A percentile compares a stretch with the other conserved stretches of the same genome.
phyloP scores from a whole-genome alignment of 2,797 vertebrate genomes.

The Epinephelus malabaricus region DNA sequence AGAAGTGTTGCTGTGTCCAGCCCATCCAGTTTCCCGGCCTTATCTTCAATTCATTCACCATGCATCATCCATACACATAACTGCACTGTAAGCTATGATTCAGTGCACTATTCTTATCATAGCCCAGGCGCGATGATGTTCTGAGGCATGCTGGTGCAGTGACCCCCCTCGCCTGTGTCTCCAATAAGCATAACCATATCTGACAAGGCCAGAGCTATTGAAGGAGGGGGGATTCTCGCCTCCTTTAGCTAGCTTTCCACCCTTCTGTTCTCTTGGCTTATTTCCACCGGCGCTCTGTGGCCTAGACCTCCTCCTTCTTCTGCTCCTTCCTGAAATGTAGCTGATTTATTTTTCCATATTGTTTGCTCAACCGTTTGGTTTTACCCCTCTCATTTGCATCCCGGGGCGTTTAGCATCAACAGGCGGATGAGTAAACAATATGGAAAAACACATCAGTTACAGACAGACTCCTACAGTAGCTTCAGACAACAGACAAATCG shows the following conservation, averaged over 20 bases:
- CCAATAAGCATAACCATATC: constrained; percentile 81
- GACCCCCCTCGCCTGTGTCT: constrained; percentile 75
- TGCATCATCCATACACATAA: constrained; percentile 70
- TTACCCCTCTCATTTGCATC: constrained; percentile 27
- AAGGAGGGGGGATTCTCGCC: constrained; percentile 62
- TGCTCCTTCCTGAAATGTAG: constrained; percentile 35
- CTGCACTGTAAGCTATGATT: constrained; percentile 75
- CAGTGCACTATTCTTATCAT: constrained; percentile 79
- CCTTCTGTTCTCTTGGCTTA: constrained; percentile 68
- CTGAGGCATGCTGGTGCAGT: constrained; percentile 78
- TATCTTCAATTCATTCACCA: constrained; percentile 74
- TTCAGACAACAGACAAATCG: background rate
- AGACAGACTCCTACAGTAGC: constrained; percentile 13
- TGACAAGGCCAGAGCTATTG: constrained; percentile 81
- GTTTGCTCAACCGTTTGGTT: constrained; percentile 50
- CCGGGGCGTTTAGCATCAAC: constrained; percentile 48
- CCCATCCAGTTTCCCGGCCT: constrained; percentile 55
- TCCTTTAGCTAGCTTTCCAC: constrained; percentile 70
- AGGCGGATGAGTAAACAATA: constrained; percentile 62
- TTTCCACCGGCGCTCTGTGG: constrained; percentile 51
- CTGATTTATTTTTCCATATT: constrained; percentile 40
- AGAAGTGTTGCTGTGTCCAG: constrained; percentile 48
- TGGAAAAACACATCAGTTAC: background rate
- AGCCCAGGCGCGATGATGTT: constrained; percentile 69
- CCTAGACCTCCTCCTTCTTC: constrained; percentile 32